Base-by-base conservation (phyloP, 2,113 vertebrate genomes). In the Fregetta grallaria region DNA sequence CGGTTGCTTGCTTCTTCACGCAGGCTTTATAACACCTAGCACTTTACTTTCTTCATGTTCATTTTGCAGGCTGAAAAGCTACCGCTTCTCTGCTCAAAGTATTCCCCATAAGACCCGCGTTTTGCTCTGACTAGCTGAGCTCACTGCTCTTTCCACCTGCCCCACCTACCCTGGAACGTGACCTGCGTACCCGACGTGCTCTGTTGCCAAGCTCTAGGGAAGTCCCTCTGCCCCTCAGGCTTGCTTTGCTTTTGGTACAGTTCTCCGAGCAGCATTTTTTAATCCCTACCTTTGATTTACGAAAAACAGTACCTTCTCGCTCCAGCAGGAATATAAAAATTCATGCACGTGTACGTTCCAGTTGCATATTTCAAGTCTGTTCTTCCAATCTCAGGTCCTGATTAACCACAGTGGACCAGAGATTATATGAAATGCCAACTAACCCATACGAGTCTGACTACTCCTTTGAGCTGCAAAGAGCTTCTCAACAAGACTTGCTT, bases 311-410 rank as follows among this genome's bases (percentile, higher is more conserved):
- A 4, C 23, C 1, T 30, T 50, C 38, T 59, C 1, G 0, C 36
- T 52, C 22, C 91, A 66, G n/a, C 21, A 34, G 73, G 8, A 68
- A 36, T 13, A 74, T 22, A 67, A 70, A 42, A 71, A 32, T 12
- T 16, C 1, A 2, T 11, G 27, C 19, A 4, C 1, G 16, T 22
- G 21, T 38, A 61, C 0, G 1, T n/a, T 61, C 47, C 21, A 15
- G 21, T 13, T 63, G 20, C 7, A 0, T 4, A 21, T 44, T 63
- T 59, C 1, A 7, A 66, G 25, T 12, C 68, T 49, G 15, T 42
- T 52, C 47, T 61, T 67, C 32, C 67, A 59, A 1, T 18, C 40
- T 58, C 30, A 3, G 26, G 10, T 34, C 22, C 72, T 7, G 23
- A 47, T 11, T 11, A 53, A 30, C 22, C 76, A 29, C 59, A 47